Percentiles rank a stretch among this genome's conserved stretches.
Evolutionary conservation across 2,888 invertebrate species (phyloP).

Genomic region (Himalopsyche japonica): DNA sequence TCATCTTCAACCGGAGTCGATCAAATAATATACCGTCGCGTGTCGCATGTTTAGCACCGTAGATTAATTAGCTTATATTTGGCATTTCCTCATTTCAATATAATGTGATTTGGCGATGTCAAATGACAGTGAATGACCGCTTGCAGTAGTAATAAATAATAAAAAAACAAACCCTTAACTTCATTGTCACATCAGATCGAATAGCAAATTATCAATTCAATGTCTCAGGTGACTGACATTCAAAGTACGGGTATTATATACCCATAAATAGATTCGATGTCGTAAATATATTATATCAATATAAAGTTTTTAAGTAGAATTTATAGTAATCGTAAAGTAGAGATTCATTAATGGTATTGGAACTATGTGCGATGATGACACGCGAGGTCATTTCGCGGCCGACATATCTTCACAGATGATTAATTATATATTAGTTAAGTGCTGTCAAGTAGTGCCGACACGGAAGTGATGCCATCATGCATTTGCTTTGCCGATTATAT

Average conservation of each 20-base stretch:
- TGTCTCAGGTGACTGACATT: conserved; percentile 28
- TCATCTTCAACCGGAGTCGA: background rate
- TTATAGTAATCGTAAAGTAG: background rate
- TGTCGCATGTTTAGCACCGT: background rate
- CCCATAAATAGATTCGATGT: conserved; percentile 26
- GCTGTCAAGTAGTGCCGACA: background rate
- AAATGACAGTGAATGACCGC: conserved; percentile 3
- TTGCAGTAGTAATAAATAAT: conserved; percentile 14
- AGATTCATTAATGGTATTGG: background rate
- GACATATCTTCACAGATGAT: background rate
- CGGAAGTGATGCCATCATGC: conserved; percentile 20
- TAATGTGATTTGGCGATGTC: background rate
- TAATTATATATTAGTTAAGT: background rate
- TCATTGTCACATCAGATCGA: conserved; percentile 17
- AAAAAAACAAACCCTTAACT: background rate
- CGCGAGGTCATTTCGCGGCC: background rate
- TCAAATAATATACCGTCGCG: background rate
- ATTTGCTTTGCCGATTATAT: conserved; percentile 25
- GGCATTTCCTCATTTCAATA: background rate
- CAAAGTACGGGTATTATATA: conserved; percentile 37
- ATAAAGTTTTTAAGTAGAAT: conserved; percentile 2
- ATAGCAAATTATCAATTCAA: conserved; percentile 6
- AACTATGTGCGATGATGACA: background rate
- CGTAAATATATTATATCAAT: background rate
- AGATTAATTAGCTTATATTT: background rate